Percentiles rank a stretch among this genome's conserved stretches.
Conservation (phyloP, 2,113 vertebrate species). For the Callocephalon fimbriatum region DNA sequence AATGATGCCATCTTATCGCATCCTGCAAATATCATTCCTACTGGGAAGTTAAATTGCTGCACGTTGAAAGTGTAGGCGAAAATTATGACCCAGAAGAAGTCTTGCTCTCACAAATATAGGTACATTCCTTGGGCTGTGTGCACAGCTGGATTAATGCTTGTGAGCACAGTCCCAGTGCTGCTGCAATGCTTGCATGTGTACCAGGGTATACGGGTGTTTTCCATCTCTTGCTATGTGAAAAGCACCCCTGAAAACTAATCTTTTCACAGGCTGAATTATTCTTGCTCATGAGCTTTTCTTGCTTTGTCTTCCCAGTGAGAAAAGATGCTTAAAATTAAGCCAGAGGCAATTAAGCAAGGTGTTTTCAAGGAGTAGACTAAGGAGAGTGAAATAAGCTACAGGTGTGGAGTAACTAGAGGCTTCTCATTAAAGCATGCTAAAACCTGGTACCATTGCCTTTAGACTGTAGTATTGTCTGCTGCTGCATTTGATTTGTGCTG, state of each 20-base stretch:
- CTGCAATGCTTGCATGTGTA: not conserved
- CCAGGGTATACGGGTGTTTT: fast-evolving
- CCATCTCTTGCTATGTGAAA: not conserved
- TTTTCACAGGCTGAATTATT: not conserved
- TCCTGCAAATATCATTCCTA: conserved; percentile 5
- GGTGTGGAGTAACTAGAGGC: not conserved
- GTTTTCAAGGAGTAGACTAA: not conserved
- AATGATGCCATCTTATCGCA: not conserved
- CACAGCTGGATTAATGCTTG: not conserved
- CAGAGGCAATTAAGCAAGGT: not conserved
- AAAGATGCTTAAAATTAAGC: not conserved
- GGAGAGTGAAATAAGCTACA: not conserved
- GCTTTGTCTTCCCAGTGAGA: not conserved
- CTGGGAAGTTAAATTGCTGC: not conserved
- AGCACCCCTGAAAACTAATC: not conserved
- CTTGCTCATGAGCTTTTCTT: not conserved
- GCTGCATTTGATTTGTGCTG: not conserved
- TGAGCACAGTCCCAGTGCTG: not conserved
- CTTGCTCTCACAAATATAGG: not conserved
- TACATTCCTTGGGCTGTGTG: not conserved
- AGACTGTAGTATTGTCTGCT: not conserved
- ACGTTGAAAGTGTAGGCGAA: not conserved
- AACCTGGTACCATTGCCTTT: not conserved
- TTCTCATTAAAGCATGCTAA: not conserved
- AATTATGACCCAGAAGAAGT: not conserved